A percentile compares a stretch with the other conserved stretches of the same genome.
These are phyloP conservation scores for Pseudomyrmex concolor DNA, from an alignment of 1,140 invertebrate genomes.

Conservation along the genomic window DNA sequence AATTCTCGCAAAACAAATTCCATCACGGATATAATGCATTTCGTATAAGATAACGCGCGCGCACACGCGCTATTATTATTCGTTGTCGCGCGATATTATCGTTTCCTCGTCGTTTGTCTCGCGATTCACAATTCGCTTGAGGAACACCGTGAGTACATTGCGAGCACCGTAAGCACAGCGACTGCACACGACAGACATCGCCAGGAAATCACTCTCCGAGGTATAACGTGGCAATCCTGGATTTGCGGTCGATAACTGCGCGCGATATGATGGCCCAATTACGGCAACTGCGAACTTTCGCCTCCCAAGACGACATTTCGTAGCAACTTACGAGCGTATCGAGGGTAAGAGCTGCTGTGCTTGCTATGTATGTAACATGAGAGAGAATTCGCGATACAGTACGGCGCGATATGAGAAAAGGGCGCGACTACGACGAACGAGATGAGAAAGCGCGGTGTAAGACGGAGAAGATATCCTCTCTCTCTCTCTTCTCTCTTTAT, in stretches of 20 bases:
- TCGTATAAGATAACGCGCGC: no score
- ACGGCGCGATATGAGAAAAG: background rate
- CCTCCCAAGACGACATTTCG: slow-evolving; percentile 35
- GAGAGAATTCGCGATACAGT: slow-evolving; percentile 45
- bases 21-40: no score
- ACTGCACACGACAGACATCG: slow-evolving; percentile 28
- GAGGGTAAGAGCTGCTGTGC: slow-evolving; percentile 14
- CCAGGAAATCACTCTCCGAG: slow-evolving; percentile 57
- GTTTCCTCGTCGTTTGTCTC: background rate
- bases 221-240: slow-evolving; percentile 50
- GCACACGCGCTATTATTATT: background rate
- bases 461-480: no score
- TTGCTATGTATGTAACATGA: background rate
- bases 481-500: background rate
- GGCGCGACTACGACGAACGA: background rate
- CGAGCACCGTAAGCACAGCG: slow-evolving; percentile 17
- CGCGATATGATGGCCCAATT: slow-evolving; percentile 52
- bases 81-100: background rate
- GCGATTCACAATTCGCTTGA: slow-evolving; percentile 4
- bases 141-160: slow-evolving; percentile 24
- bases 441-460: background rate
- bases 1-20: no score
- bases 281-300: slow-evolving; percentile 53
- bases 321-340: slow-evolving; percentile 49
- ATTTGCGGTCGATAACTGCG: slow-evolving; percentile 52